A percentile compares a stretch with the other conserved stretches of the same genome.
Evolutionary conservation across 2,113 vertebrate species (phyloP).

Genomic region (Tachuris rubrigastra): DNA sequence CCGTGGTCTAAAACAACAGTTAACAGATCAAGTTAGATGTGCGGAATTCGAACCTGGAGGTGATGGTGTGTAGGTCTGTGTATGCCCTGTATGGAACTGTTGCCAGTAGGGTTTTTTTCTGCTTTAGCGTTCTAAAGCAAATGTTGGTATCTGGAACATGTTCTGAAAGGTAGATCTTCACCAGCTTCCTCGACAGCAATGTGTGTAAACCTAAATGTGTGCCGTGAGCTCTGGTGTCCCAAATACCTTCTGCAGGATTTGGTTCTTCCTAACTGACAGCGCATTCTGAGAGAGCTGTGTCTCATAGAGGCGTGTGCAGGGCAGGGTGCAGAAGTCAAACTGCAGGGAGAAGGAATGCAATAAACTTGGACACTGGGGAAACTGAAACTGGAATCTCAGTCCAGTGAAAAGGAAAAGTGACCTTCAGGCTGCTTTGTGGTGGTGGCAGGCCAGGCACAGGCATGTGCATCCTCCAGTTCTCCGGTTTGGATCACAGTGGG

Average conservation of each 20-base stretch:
- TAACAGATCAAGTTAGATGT: not conserved
- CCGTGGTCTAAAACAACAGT: not conserved
- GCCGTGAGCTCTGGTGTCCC: not conserved
- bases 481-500: fast-evolving
- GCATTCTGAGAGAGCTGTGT: not conserved
- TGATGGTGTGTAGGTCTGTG: not conserved
- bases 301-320: not conserved
- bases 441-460: not conserved
- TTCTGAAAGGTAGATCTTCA: not conserved
- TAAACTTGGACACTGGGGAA: not conserved
- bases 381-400: not conserved
- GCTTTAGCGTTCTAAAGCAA: not conserved
- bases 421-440: not conserved
- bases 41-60: not conserved
- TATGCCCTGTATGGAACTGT: not conserved
- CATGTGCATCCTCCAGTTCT: not conserved
- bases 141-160: not conserved
- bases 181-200: not conserved
- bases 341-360: not conserved
- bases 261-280: not conserved
- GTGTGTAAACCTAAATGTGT: not conserved
- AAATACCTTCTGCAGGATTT: not conserved
- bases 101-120: not conserved
- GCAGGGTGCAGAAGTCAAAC: not conserved
- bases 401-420: not conserved